Evolutionary conservation across 1,140 invertebrate species (phyloP).

Genomic region (Coboldia fuscipes): DNA sequence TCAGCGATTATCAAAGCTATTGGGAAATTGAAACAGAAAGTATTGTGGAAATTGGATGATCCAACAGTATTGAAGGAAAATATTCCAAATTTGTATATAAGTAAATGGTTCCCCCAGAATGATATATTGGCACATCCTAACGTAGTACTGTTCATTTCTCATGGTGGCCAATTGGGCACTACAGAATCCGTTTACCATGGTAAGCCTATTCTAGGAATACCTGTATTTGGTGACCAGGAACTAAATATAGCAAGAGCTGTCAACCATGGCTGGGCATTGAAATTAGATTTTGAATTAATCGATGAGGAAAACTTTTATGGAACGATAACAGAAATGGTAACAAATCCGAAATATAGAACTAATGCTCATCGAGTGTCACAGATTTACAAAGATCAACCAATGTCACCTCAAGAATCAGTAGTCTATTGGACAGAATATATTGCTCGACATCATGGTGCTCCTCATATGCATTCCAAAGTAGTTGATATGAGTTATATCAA

Average conservation of each 20-base stretch:
- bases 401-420: slow-evolving; percentile 28
- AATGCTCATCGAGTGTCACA: slow-evolving; percentile 23
- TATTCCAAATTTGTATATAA: slow-evolving; percentile 31
- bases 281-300: too few species aligned
- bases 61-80: slow-evolving; percentile 37
- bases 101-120: slow-evolving; percentile 38
- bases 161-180: slow-evolving; percentile 43
- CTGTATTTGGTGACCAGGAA: slow-evolving; percentile 34
- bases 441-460: slow-evolving; percentile 25
- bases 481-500: slow-evolving; percentile 12
- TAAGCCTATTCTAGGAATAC: slow-evolving; percentile 43
- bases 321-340: neutral
- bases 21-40: slow-evolving; percentile 20
- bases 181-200: slow-evolving; percentile 42
- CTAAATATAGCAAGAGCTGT: too few species aligned
- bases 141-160: slow-evolving; percentile 36
- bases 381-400: slow-evolving; percentile 21
- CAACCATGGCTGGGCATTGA: too few species aligned
- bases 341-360: slow-evolving; percentile 23
- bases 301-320: neutral
- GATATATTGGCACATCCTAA: slow-evolving; percentile 37
- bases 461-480: slow-evolving; percentile 18
- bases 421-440: slow-evolving; percentile 38
- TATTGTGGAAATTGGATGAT: slow-evolving; percentile 35
- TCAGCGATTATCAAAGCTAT: slow-evolving; percentile 14